Conservation (phyloP, 2,888 invertebrate species). For the Leptinotarsa tumamoca region DNA sequence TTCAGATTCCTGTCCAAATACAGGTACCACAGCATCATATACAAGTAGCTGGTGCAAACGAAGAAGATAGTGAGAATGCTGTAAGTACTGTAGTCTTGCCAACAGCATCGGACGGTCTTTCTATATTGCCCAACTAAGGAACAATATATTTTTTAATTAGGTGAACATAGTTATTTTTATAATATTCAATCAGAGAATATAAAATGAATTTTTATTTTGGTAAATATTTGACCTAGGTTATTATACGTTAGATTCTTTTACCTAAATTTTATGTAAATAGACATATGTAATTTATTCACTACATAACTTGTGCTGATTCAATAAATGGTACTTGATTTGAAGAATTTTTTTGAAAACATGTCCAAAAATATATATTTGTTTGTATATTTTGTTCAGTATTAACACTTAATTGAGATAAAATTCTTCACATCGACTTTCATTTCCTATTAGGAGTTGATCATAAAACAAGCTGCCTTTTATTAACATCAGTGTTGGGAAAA, state of each 20-base stretch:
- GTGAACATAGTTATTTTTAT: constrained; percentile 21
- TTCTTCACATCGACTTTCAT: constrained; percentile 10
- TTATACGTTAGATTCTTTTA: constrained; percentile 2
- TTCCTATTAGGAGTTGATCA: not conserved
- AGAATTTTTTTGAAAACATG: constrained; percentile 13
- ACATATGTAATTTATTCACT: constrained; percentile 9
- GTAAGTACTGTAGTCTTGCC: constrained; percentile 70
- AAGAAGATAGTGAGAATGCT: constrained; percentile 62
- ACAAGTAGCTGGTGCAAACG: constrained; percentile 58
- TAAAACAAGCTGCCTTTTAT: not conserved
- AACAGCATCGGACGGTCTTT: constrained; percentile 59
- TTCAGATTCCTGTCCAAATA: constrained; percentile 75
- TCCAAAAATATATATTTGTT: constrained; percentile 1
- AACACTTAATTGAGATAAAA: constrained; percentile 2
- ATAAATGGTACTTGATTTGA: constrained; percentile 1
- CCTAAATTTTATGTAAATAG: constrained; percentile 2
- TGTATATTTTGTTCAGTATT: constrained; percentile 1
- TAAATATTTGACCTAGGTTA: constrained; percentile 8
- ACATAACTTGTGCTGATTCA: not conserved
- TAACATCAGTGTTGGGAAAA: not conserved
- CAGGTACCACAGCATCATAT: constrained; percentile 72
- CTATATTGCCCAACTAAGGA: constrained; percentile 47
- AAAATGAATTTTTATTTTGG: constrained; percentile 18
- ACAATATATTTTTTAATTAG: constrained; percentile 5
- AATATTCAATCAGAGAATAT: constrained; percentile 16